Evolutionary conservation across 92 coral and sea anemone genomes (phyloP), one percentile per base, ranked within the genome.

Genomic region (Virgularia gustaviana): DNA sequence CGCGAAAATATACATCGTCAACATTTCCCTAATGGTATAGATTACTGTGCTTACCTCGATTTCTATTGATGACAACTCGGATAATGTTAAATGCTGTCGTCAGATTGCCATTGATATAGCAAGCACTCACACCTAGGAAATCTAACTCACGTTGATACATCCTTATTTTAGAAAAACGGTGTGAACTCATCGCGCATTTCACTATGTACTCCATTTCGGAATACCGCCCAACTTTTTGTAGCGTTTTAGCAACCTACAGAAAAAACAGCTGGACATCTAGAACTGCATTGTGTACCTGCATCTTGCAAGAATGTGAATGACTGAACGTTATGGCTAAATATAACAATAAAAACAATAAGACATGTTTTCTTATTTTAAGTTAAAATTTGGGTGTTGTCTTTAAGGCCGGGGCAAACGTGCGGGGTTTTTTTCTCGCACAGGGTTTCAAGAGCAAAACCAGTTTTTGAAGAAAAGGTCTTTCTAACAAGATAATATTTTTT

Each of bases 181-280:
- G 57, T 13, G 98, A 92, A 11, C 87, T 70, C 63, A 92, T 79
- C 11, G 87, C 98, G 36, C 96, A 92, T 9, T 86, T 65, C 42
- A 89, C 52, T 5, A 92, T 49, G 16, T 67, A 49, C 34, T 67
- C 74, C 59, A 67, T 44, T 24, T 67, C 74, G 6, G 74, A 19
- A 19, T 45, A 67, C 6, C 74, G 58, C 31, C 59, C 74, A 2
- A 67, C 74, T 67, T 67, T 67, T 28, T 49, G 28, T 28, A 67
- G 53, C 4, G 74, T 49, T 49, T 36, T 67, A 16, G 74, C 74
- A 29, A 67, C 74, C 74, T 67, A 33, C 15, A 36, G 8, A 63
- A n/a, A 63, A 25, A 2, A 9, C 36, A 36, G 19, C n/a, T n/a
- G n/a, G n/a, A n/a, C n/a, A n/a, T n/a, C n/a, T n/a, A 30, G 8